Evolutionary conservation across 1,140 invertebrate species (phyloP).

Genomic region (Plectus sambesii): DNA sequence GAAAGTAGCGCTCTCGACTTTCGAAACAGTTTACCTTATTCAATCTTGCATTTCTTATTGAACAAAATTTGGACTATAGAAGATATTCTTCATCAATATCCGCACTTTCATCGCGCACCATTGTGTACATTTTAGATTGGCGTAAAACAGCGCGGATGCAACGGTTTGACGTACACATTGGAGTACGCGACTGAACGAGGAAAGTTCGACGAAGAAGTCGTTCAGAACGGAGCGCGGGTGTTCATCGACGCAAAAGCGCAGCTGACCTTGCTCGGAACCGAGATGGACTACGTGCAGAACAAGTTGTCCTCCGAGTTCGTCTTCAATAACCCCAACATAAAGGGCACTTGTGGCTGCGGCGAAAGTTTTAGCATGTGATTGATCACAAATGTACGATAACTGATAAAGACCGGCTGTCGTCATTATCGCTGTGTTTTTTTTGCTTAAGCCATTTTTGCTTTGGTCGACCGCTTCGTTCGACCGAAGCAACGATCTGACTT

Average conservation of each 20-base stretch:
- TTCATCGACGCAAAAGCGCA: constrained; percentile 97
- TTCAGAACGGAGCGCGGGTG: constrained; percentile 66
- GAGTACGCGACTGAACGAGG: constrained; percentile 83
- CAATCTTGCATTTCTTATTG: no score
- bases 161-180: constrained; percentile 90
- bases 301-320: constrained; percentile 92
- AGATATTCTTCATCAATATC: no score
- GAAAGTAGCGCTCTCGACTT: no score
- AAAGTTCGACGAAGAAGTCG: constrained; percentile 91
- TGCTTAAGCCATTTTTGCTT: no score
- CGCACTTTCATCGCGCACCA: no score
- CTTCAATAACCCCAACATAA: constrained; percentile 99
- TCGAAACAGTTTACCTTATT: no score
- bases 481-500: no score
- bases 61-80: no score
- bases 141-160: constrained; percentile 89
- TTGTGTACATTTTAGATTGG: constrained; percentile 74
- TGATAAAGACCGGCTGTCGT: no score
- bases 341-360: constrained; percentile 97
- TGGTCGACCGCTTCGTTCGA: no score
- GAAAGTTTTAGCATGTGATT: constrained; percentile 92
- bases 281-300: constrained; percentile 92
- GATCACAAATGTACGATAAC: no score
- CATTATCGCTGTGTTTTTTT: no score
- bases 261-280: constrained; percentile 84